A percentile compares a stretch with the other conserved stretches of the same genome.
phyloP scores from a whole-genome alignment of 2,888 invertebrate genomes.

The Scaptodrosophila latifasciaeformis region DNA sequence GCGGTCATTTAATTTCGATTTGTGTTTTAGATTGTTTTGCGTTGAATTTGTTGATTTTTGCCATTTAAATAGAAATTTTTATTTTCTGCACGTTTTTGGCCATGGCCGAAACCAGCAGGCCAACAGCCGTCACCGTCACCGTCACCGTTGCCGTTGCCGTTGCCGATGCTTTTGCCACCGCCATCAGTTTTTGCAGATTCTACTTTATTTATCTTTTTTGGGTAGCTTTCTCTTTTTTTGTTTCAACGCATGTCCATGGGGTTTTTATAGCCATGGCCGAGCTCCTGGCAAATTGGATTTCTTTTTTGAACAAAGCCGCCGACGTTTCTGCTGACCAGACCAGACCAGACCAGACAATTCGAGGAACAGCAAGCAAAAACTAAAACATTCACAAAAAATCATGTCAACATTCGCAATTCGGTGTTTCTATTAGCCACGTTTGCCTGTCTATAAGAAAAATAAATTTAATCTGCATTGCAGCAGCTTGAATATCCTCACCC shows the following conservation, averaged over 20 bases:
- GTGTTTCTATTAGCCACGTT: conserved; percentile 58
- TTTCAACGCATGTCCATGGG: conserved; percentile 60
- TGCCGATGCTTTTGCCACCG: conserved; percentile 27
- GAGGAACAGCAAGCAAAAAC: conserved; percentile 19
- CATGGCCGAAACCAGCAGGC: too few species aligned
- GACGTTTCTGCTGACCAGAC: conserved; percentile 12
- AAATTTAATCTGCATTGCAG: conserved; percentile 57
- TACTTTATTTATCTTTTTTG: neutral
- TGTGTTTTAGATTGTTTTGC: conserved; percentile 72
- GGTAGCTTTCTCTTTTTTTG: conserved; percentile 20
- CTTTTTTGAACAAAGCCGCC: conserved; percentile 48
- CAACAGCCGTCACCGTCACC: neutral
- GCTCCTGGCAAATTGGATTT: conserved; percentile 59
- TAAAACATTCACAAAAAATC: neutral
- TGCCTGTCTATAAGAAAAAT: conserved; percentile 58
- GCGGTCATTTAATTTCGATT: conserved; percentile 73
- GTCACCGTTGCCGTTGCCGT: conserved; percentile 10
- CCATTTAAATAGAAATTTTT: conserved; percentile 67
- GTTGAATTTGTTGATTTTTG: conserved; percentile 69
- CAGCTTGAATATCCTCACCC: conserved; percentile 17
- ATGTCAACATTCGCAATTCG: neutral
- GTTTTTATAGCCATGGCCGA: conserved; percentile 46
- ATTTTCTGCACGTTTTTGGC: conserved; percentile 59
- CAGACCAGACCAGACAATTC: neutral
- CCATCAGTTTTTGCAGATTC: conserved; percentile 25